Evolutionary conservation across 2,888 invertebrate genomes (phyloP).

Genomic region (Hetaerina titia): DNA sequence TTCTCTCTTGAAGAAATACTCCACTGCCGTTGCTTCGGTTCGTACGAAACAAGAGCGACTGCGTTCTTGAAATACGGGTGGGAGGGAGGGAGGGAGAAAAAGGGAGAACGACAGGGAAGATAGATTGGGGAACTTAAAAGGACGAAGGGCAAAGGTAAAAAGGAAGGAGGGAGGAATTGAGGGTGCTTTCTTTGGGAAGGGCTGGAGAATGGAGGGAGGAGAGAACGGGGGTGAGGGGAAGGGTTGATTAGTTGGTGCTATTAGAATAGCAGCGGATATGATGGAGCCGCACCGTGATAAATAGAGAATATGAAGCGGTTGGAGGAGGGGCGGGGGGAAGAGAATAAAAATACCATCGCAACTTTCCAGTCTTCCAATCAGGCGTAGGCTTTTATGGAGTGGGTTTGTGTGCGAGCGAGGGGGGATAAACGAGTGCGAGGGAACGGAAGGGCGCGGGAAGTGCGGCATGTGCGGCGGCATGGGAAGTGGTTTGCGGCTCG

Average conservation of each 20-base stretch:
- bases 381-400: background rate
- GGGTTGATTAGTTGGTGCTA: conserved; percentile 21
- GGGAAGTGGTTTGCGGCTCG: conserved; percentile 19
- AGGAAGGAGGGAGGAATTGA: background rate
- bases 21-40: background rate
- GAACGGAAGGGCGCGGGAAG: background rate
- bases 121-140: conserved; percentile 25
- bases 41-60: background rate
- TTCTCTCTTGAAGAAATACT: background rate
- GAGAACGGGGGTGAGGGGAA: background rate
- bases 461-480: background rate
- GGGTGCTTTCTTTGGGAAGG: background rate
- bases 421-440: background rate
- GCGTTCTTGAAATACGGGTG: conserved; percentile 27
- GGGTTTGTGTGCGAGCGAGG: background rate
- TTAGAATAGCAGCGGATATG: conserved; percentile 29
- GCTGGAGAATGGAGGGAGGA: background rate
- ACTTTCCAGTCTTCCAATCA: background rate
- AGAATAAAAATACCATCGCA: conserved; percentile 9
- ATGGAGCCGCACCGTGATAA: background rate
- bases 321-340: background rate
- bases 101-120: conserved; percentile 1
- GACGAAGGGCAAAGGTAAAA: conserved; percentile 21
- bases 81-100: background rate
- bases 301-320: background rate